These are phyloP conservation scores for Oscheius sp. DNA, from an alignment of 2,888 invertebrate species.

Conservation along the genomic window DNA sequence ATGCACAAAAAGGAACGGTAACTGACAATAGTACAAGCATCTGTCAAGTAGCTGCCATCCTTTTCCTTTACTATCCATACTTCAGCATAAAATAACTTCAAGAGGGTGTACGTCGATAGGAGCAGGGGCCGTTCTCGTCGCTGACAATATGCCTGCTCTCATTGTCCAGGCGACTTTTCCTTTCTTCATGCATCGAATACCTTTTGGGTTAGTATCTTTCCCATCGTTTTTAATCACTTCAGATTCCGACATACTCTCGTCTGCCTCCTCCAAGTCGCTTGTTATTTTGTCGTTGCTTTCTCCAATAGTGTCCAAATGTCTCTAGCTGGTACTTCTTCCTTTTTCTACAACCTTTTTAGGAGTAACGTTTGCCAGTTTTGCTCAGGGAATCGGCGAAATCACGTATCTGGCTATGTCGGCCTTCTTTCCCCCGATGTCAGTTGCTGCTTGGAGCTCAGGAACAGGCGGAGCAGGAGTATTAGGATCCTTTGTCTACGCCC, in stretches of 20 bases:
- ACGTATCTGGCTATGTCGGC: slow-evolving; percentile 81
- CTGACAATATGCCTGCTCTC: slow-evolving; percentile 82
- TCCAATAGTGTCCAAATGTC: slow-evolving; percentile 55
- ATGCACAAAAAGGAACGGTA: slow-evolving; percentile 43
- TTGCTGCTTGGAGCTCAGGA: slow-evolving; percentile 84
- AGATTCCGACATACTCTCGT: slow-evolving; percentile 61
- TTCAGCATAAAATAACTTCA: slow-evolving; percentile 31
- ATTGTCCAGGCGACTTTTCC: slow-evolving; percentile 80
- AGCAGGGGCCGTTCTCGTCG: slow-evolving; percentile 78
- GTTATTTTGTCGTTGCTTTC: slow-evolving; percentile 66
- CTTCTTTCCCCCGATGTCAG: slow-evolving; percentile 77
- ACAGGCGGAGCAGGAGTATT: slow-evolving; percentile 82
- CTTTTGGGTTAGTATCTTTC: slow-evolving; percentile 70
- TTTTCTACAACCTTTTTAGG: slow-evolving; percentile 57
- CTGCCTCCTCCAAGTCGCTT: slow-evolving; percentile 52
- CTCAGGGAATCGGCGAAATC: slow-evolving; percentile 83
- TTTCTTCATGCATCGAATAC: slow-evolving; percentile 74
- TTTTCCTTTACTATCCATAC: too few relatives aligned
- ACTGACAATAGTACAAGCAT: slow-evolving; percentile 1
- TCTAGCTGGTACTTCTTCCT: slow-evolving; percentile 4
- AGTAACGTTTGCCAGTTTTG: slow-evolving; percentile 80
- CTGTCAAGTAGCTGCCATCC: slow-evolving; percentile 5
- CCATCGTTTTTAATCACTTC: too few relatives aligned
- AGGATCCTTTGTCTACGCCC: slow-evolving; percentile 73
- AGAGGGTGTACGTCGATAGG: slow-evolving; percentile 43